A percentile compares a stretch with the other conserved stretches of the same genome.
These are phyloP conservation scores for Galleria mellonella DNA, from an alignment of 1,140 invertebrate species.

Conservation along the genomic window DNA sequence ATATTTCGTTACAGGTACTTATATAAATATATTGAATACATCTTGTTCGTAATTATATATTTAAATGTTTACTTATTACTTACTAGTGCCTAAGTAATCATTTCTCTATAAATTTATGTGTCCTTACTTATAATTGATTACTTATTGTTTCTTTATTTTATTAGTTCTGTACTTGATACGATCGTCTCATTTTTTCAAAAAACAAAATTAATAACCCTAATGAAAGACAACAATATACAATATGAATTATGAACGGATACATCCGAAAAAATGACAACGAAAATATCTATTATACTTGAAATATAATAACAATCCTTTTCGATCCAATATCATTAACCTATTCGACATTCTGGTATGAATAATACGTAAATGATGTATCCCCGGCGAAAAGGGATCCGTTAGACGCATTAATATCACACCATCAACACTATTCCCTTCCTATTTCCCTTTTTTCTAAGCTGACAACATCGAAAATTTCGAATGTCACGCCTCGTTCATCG, in stretches of 20 bases:
- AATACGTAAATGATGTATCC: conserved; percentile 24
- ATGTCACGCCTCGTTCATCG: conserved; percentile 62
- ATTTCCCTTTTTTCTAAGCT: conserved; percentile 41
- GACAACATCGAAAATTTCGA: conserved; percentile 53
- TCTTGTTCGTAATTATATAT: too few species aligned
- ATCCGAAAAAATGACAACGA: conserved; percentile 8
- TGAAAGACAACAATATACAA: neutral
- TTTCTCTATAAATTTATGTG: too few species aligned
- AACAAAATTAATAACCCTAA: too few species aligned
- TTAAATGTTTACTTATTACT: too few species aligned
- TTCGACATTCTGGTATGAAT: conserved; percentile 21
- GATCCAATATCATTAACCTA: conserved; percentile 39
- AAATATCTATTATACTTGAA: conserved; percentile 3
- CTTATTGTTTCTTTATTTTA: too few species aligned
- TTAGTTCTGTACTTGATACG: too few species aligned
- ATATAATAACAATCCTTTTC: conserved; percentile 38
- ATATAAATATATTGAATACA: too few species aligned
- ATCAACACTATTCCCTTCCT: conserved; percentile 37
- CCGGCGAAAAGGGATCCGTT: conserved; percentile 45
- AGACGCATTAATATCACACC: conserved; percentile 51
- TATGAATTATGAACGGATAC: neutral
- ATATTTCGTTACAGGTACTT: too few species aligned
- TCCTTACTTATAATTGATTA: too few species aligned
- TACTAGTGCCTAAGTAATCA: too few species aligned
- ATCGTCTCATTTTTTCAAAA: too few species aligned